phyloP scores from a whole-genome alignment of 2,797 vertebrate species.

The Sciurus carolinensis region DNA sequence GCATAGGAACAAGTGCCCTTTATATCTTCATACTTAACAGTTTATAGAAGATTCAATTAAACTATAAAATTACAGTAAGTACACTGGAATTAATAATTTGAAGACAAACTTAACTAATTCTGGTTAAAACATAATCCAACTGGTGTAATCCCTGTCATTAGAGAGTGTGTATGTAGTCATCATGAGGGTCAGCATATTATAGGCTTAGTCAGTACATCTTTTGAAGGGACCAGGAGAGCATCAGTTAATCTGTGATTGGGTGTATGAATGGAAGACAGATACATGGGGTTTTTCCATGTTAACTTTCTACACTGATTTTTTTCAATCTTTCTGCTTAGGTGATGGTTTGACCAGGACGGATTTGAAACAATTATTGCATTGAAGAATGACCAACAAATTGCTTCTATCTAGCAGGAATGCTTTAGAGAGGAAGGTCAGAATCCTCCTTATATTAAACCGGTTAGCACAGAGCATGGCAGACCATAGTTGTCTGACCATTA shows the following conservation, averaged over 20 bases:
- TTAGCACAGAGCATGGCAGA: background rate
- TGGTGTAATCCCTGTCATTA: background rate
- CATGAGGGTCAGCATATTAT: background rate
- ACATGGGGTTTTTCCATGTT: background rate
- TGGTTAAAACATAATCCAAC: constrained; percentile 48
- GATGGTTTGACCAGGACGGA: background rate
- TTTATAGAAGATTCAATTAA: constrained; percentile 26
- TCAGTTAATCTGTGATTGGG: background rate
- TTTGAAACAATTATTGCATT: background rate
- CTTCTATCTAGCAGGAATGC: background rate
- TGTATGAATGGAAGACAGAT: background rate
- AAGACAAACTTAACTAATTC: background rate
- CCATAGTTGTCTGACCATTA: background rate
- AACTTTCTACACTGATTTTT: background rate
- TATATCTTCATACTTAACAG: background rate
- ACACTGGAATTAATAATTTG: background rate
- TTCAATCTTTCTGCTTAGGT: background rate
- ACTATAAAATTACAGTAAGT: background rate
- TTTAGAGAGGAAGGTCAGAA: background rate
- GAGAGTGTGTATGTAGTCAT: background rate
- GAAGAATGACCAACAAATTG: background rate
- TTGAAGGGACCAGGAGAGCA: background rate
- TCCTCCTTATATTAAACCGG: background rate
- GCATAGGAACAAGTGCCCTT: background rate
- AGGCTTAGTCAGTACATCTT: background rate